Evolutionary conservation across 2,888 invertebrate species (phyloP).

Genomic region (Trichogramma dendrolimi): DNA sequence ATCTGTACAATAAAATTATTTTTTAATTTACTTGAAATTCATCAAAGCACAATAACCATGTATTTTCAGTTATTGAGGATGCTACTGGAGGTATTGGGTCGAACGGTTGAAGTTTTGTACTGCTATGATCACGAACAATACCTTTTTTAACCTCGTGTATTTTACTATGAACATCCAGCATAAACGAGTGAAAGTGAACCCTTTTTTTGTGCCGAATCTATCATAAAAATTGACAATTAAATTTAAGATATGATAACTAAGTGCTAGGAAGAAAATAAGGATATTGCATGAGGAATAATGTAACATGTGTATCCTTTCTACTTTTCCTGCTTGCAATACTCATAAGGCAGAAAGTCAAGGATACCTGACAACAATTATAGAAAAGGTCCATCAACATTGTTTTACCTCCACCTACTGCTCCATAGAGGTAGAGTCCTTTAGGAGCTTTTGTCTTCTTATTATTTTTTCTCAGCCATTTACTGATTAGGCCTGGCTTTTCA

Average conservation of each 20-base stretch:
- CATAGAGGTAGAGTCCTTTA: slow-evolving; percentile 82
- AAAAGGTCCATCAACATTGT: slow-evolving; percentile 99
- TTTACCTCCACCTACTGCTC: slow-evolving; percentile 93
- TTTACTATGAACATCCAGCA: slow-evolving; percentile 89
- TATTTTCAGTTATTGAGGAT: slow-evolving; percentile 73
- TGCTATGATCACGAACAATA: slow-evolving; percentile 54
- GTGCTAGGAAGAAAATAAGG: slow-evolving; percentile 14
- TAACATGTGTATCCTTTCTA: slow-evolving; percentile 5
- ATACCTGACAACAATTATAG: slow-evolving; percentile 70
- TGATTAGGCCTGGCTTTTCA: slow-evolving; percentile 51
- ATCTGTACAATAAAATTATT: slow-evolving; percentile 6
- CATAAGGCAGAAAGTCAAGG: slow-evolving; percentile 18
- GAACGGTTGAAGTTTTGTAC: slow-evolving; percentile 66
- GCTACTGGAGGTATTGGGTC: slow-evolving; percentile 96
- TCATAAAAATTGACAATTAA: slow-evolving; percentile 9
- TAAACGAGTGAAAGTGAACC: slow-evolving; percentile 96
- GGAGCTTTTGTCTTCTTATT: slow-evolving; percentile 55
- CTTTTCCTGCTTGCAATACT: slow-evolving; percentile 35
- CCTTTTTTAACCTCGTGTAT: slow-evolving; percentile 80
- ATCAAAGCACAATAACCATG: slow-evolving; percentile 95
- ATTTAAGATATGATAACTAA: slow-evolving; percentile 25
- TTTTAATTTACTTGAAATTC: slow-evolving; percentile 79
- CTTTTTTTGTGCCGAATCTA: slow-evolving; percentile 69
- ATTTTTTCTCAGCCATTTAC: slow-evolving; percentile 52
- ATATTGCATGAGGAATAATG: slow-evolving; percentile 38